Evolutionary conservation across 2,113 vertebrate genomes (phyloP).

Genomic region (Heloderma charlesbogerti): DNA sequence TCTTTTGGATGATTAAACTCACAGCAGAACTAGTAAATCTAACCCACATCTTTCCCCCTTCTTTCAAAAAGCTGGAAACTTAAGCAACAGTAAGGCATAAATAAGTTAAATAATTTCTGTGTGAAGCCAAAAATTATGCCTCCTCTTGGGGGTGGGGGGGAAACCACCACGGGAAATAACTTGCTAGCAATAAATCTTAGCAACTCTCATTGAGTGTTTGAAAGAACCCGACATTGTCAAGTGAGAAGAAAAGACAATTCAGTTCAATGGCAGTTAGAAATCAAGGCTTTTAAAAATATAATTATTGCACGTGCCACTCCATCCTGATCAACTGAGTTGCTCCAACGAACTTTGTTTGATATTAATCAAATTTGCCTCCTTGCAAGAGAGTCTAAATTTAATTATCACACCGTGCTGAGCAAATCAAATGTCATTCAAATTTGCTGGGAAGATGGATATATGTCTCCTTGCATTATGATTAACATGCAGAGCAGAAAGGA

Average conservation of each 20-base stretch:
- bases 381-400: slow-evolving; percentile 66
- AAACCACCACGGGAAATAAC: background rate
- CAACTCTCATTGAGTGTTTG: slow-evolving; percentile 51
- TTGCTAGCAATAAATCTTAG: slow-evolving; percentile 33
- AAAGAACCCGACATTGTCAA: slow-evolving; percentile 59
- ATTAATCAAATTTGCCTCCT: slow-evolving; percentile 74
- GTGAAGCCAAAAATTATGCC: slow-evolving; percentile 32
- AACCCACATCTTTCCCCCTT: background rate
- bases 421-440: slow-evolving; percentile 64
- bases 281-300: slow-evolving; percentile 72
- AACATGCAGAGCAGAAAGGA: background rate
- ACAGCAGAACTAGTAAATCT: slow-evolving; percentile 21
- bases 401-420: slow-evolving; percentile 67
- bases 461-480: slow-evolving; percentile 10
- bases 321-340: slow-evolving; percentile 62
- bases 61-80: slow-evolving; percentile 11
- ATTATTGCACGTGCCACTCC: slow-evolving; percentile 66
- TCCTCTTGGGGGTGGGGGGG: background rate
- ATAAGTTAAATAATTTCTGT: slow-evolving; percentile 45
- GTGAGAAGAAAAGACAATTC: slow-evolving; percentile 63
- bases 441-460: background rate
- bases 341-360: slow-evolving; percentile 76
- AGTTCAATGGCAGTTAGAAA: slow-evolving; percentile 44
- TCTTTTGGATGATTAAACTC: slow-evolving; percentile 56
- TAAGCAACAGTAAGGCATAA: slow-evolving; percentile 14